Percentiles rank a stretch among this genome's conserved stretches.
Conservation (phyloP, 2,113 vertebrate species). For the Apeltes quadracus region DNA sequence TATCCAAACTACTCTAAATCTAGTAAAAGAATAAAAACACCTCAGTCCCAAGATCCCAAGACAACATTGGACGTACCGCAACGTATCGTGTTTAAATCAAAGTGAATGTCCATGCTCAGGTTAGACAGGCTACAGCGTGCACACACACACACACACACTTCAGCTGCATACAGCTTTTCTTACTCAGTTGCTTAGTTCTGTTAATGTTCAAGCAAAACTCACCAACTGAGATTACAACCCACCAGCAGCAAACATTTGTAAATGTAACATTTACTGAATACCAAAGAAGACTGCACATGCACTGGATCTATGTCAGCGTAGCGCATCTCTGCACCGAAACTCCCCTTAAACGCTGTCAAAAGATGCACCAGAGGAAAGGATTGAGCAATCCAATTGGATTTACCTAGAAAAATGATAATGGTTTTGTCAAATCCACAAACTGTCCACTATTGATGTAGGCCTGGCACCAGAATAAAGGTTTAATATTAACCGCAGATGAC, state of each 20-base stretch:
- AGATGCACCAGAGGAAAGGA: background rate
- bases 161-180: background rate
- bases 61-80: background rate
- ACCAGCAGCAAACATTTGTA: background rate
- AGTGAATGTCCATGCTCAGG: background rate
- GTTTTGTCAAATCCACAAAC: background rate
- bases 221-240: background rate
- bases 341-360: background rate
- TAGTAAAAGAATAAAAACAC: background rate
- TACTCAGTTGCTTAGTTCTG: conserved; percentile 1
- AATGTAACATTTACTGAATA: background rate
- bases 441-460: background rate
- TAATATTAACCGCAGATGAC: conserved; percentile 2
- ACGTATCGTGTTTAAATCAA: background rate
- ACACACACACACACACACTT: background rate
- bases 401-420: background rate
- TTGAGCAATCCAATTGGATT: background rate
- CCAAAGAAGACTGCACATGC: background rate
- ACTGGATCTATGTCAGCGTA: background rate
- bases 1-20: too few species aligned
- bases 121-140: background rate
- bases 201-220: background rate
- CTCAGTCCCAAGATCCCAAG: background rate
- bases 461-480: background rate
- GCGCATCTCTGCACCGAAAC: background rate